phyloP scores from a whole-genome alignment of 1,140 invertebrate genomes.

The Pantala flavescens region DNA sequence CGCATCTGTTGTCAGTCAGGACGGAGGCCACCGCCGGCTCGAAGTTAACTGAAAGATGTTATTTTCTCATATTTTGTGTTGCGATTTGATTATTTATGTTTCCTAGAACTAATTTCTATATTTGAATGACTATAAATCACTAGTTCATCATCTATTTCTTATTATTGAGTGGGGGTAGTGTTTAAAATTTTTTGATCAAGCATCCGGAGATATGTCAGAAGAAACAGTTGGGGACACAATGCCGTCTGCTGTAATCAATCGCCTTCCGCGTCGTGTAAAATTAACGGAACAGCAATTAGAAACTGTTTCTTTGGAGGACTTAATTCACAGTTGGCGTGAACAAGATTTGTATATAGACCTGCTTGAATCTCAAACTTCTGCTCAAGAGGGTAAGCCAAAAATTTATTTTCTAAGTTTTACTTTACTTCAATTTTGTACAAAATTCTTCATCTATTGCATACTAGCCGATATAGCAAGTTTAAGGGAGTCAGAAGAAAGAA shows the following conservation, averaged over 20 bases:
- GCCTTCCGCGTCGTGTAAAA: slow-evolving; percentile 34
- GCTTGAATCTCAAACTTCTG: slow-evolving; percentile 38
- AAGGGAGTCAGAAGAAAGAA: slow-evolving; percentile 69
- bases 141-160: no score
- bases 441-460: slow-evolving; percentile 28
- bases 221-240: slow-evolving; percentile 2
- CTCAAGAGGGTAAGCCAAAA: slow-evolving; percentile 38
- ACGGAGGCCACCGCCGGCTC: no score
- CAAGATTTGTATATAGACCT: slow-evolving; percentile 43
- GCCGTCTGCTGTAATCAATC: not conserved
- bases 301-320: slow-evolving; percentile 39
- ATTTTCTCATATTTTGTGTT: no score
- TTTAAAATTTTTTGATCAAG: not conserved
- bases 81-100: no score
- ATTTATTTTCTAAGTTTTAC: no score
- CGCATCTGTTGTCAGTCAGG: no score
- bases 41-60: no score
- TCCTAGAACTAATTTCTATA: no score
- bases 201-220: slow-evolving; percentile 15
- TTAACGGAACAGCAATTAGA: slow-evolving; percentile 41
- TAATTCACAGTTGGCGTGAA: slow-evolving; percentile 41
- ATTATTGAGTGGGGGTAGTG: no score
- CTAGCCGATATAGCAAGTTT: slow-evolving; percentile 61
- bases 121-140: no score
- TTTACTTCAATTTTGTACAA: no score